Percentiles rank a stretch among this genome's conserved stretches.
Evolutionary conservation across 2,113 vertebrate species (phyloP).

Genomic region (Hippocampus comes): DNA sequence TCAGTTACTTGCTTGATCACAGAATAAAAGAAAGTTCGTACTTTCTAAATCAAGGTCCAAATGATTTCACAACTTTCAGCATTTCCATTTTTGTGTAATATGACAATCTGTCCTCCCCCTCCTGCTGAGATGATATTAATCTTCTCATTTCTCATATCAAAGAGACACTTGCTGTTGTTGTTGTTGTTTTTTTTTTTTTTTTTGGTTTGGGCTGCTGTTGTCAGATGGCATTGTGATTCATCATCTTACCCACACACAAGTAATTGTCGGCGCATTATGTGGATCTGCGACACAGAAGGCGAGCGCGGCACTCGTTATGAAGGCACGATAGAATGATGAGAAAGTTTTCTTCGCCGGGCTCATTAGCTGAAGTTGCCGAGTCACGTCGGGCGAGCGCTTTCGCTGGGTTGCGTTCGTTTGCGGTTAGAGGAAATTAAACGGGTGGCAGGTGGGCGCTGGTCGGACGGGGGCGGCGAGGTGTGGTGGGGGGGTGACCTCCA

Average conservation of each 20-base stretch:
- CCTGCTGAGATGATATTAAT: constrained; percentile 17
- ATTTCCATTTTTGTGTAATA: constrained; percentile 13
- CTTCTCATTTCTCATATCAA: constrained; percentile 34
- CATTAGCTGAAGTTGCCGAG: constrained; percentile 26
- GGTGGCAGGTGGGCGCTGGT: not conserved
- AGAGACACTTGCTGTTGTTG: constrained; percentile 16
- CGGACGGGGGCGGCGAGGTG: not conserved
- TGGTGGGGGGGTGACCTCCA: constrained; percentile 13
- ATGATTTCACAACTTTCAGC: not conserved
- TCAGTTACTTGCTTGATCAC: too few relatives aligned
- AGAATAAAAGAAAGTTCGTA: not conserved
- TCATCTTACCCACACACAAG: constrained; percentile 17
- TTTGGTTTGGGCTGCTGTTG: constrained; percentile 17
- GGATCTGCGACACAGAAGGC: constrained; percentile 26
- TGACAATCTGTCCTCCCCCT: not conserved
- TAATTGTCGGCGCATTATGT: constrained; percentile 44
- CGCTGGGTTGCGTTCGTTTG: constrained; percentile 39
- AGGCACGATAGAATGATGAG: not conserved
- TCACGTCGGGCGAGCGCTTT: constrained; percentile 25
- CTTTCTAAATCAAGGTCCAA: not conserved
- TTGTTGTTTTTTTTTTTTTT: not conserved
- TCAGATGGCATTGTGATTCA: constrained; percentile 65
- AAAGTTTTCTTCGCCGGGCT: not conserved
- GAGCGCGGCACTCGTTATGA: constrained; percentile 6
- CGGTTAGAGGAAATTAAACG: constrained; percentile 16